Conservation (phyloP, 2,797 vertebrate genomes). For the Syndactyla subalaris region DNA sequence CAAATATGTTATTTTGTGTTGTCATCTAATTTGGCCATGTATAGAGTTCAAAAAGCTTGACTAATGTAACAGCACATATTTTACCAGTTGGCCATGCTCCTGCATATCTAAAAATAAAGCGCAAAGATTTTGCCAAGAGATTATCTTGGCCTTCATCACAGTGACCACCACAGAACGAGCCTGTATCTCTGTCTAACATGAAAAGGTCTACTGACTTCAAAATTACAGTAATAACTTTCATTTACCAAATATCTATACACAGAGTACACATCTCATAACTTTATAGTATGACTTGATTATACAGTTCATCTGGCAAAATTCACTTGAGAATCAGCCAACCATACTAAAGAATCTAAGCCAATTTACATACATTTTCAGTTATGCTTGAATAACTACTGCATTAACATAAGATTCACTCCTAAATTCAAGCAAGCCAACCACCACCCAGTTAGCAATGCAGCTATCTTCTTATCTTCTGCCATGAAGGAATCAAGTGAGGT, state of each 20-base stretch:
- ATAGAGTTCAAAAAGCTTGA: background rate
- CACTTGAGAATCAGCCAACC: constrained; percentile 4
- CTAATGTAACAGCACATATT: background rate
- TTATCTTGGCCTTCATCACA: background rate
- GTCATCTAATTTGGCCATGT: background rate
- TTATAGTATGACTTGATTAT: background rate
- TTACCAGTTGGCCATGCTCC: background rate
- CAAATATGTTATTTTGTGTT: background rate
- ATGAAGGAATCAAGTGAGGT: background rate
- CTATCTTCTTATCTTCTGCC: background rate
- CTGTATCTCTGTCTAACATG: background rate
- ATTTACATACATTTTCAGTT: background rate
- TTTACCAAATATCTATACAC: background rate
- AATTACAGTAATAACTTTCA: background rate
- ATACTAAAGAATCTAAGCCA: background rate
- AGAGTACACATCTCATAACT: background rate
- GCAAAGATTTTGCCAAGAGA: background rate
- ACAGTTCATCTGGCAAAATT: constrained; percentile 19
- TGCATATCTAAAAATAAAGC: background rate
- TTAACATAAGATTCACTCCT: background rate
- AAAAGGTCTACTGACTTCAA: background rate
- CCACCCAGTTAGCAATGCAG: background rate
- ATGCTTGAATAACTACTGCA: background rate
- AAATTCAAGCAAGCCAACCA: background rate
- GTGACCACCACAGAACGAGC: background rate